A percentile compares a stretch with the other conserved stretches of the same genome.
Conservation (phyloP, 2,113 vertebrate species). For the Pampusana beccarii region DNA sequence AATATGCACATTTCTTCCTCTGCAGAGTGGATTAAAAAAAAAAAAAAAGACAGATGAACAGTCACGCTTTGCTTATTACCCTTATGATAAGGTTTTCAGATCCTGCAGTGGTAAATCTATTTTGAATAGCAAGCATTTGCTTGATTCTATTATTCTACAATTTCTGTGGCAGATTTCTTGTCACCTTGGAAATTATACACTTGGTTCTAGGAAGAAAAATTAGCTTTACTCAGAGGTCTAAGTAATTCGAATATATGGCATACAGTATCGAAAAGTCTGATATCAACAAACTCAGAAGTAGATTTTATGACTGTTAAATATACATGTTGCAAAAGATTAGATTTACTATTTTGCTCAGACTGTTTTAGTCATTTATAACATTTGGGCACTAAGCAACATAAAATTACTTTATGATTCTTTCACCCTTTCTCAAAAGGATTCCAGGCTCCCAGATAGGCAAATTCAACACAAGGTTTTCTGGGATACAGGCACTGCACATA, state of each 20-base stretch:
- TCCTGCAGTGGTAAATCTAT: not conserved
- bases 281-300: not conserved
- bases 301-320: slow-evolving; percentile 54
- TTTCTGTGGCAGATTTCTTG: slow-evolving; percentile 37
- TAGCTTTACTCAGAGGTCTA: not conserved
- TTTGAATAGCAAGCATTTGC: slow-evolving; percentile 37
- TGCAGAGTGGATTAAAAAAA: not conserved
- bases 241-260: slow-evolving; percentile 19
- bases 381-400: slow-evolving; percentile 17
- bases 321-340: slow-evolving; percentile 25
- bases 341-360: slow-evolving; percentile 42
- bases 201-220: slow-evolving; percentile 31
- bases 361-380: slow-evolving; percentile 36
- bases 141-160: slow-evolving; percentile 11
- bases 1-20: not conserved
- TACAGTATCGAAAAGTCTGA: not conserved
- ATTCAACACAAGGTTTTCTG: slow-evolving; percentile 1
- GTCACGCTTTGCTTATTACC: slow-evolving; percentile 13
- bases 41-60: not conserved
- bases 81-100: not conserved
- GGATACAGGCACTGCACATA: not conserved
- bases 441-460: not conserved
- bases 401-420: slow-evolving; percentile 43
- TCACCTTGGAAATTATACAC: slow-evolving; percentile 32
- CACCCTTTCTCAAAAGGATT: slow-evolving; percentile 15